Evolutionary conservation across 2,888 invertebrate species (phyloP), one percentile per base, ranked within the genome.

Genomic region (Polydrusus tereticollis): DNA sequence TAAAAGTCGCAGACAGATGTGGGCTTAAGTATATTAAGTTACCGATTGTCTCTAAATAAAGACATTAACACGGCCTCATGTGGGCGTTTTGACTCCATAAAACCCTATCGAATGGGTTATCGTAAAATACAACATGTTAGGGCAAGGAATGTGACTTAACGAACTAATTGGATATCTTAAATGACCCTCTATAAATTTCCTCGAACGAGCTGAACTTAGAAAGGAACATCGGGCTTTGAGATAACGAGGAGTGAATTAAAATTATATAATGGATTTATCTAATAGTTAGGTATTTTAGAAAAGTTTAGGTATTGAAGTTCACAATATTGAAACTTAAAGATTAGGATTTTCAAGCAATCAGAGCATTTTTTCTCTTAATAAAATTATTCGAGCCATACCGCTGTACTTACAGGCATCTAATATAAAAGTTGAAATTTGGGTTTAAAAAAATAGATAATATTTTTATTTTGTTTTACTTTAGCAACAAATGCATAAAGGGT

Each of bases 21-120:
- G 72, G 72, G 72, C 63, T 59, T 62, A 41, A 65, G 65, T 67
- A 72, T 63, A 63, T 64, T 63, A 63, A 72, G 64, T 59, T 57
- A 58, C 68, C 68, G 47, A 72, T 68, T 68, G 72, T 72, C 64
- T 72, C 43, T 62, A 59, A 59, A 72, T 72, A 63, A 68, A 72
- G 72, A 72, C 72, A 72, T 72, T 72, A 72, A 72, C 63, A 43
- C 62, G 43, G 14, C 23, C 41, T 26, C 33, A 50, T 59, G 72
- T 68, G 68, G 45, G 71, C 59, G 72, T 57, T 29, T 57, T 47
- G 38, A 36, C 65, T 55, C 57, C 67, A 72, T 72, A 72, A 60
- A 72, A 67, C 52, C 55, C 66, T 50, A 66, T 59, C 50, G 60
- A 60, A 38, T 52, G 66, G 66, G 43, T 60, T 71, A 71, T 71